Evolutionary conservation across 2,797 vertebrate genomes (phyloP).

Genomic region (Apodemus agrarius): DNA sequence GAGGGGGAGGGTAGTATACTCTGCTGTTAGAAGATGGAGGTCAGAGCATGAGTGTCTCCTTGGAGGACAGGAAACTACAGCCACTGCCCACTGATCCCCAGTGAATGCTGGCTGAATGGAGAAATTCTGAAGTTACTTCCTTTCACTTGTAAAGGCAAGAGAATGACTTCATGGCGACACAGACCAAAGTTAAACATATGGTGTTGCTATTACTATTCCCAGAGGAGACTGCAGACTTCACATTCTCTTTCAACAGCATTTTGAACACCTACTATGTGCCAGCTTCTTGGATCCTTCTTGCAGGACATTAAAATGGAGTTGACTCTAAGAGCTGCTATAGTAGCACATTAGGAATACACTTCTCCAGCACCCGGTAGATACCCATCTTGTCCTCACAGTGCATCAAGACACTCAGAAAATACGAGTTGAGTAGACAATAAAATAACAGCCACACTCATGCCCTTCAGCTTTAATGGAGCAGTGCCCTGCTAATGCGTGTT

Average conservation of each 20-base stretch:
- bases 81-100: background rate
- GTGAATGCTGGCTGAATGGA: background rate
- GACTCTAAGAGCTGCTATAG: background rate
- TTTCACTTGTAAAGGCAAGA: background rate
- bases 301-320: background rate
- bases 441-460: background rate
- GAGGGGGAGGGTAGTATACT: accelerated
- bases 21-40: background rate
- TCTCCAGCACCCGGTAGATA: background rate
- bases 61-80: background rate
- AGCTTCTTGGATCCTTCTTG: background rate
- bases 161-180: background rate
- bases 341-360: slow-evolving; percentile 4
- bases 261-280: background rate
- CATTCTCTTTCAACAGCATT: background rate
- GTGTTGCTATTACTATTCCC: background rate
- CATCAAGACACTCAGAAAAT: slow-evolving; percentile 18
- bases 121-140: background rate
- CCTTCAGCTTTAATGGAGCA: slow-evolving; percentile 15
- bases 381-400: background rate
- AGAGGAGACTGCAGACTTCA: background rate
- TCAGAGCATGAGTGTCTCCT: background rate
- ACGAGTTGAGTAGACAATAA: slow-evolving; percentile 37
- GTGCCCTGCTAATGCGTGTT: background rate
- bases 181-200: background rate